Evolutionary conservation across 2,113 vertebrate genomes (phyloP), one percentile per base, ranked within the genome.

Genomic region (Platichthys flesus): DNA sequence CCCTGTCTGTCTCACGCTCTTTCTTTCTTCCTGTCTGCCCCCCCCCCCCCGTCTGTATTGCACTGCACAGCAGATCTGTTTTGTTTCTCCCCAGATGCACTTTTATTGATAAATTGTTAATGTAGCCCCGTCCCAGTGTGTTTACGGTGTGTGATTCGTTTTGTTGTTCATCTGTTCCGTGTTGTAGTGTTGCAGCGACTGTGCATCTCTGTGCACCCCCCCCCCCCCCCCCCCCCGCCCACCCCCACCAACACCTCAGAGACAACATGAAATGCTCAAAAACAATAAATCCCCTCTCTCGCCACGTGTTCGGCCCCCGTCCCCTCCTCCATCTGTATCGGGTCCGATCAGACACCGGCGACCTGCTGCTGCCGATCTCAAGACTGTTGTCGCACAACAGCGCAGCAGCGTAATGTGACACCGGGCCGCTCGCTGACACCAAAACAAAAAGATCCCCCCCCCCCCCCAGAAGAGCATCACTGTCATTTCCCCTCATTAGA

Each of bases 101-200:
- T 88, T 89, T 89, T 79, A 88, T 86, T 86, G 82, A 86, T 91
- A 79, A 88, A 90, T 88, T 85, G 76, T 89, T 91, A 83, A 90
- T 88, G 81, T 24, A 9, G 40, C 71, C 76, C 12, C 12, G 65
- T 88, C 74, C 74, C 85, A 24, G 76, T 79, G 76, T 88, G 81
- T 89, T 91, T 86, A 80, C 51, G 67, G 67, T 77, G 80, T 83
- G 82, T 83, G 82, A 83, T 81, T 81, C 20, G 21, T 90, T 85
- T 85, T 85, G 85, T 85, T 72, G 83, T 72, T 89, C 86, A 75
- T 90, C 88, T 83, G 82, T 81, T 90, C 64, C 67, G 55, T 67
- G 75, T 85, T 74, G 77, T 86, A 28, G 26, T 28, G 26, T 31
- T 31, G 0, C 31, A 31, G 31, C 31, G 31, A 31, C 31, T 31